Percentiles rank a stretch among this genome's conserved stretches.
These are phyloP conservation scores for Steinernema carpocapsae DNA, from an alignment of 2,888 invertebrate species.

Conservation along the genomic window DNA sequence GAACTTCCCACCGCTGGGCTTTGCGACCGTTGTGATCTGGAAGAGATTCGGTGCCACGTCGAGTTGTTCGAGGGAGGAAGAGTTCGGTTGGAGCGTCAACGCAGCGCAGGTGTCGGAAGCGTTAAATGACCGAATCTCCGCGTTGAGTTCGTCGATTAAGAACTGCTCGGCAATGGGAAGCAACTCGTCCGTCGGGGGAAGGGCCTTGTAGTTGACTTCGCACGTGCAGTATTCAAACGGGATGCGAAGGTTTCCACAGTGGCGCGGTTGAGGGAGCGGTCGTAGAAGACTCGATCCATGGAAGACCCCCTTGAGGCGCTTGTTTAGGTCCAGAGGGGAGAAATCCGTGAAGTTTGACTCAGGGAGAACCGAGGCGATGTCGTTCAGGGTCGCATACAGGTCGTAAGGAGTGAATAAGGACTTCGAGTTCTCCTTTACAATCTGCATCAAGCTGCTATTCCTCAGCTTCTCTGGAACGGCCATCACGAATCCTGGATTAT, in stretches of 20 bases:
- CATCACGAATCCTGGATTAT: constrained; percentile 54
- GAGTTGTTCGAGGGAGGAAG: background rate
- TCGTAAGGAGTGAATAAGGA: constrained; percentile 52
- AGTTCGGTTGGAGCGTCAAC: background rate
- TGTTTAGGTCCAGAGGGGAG: constrained; percentile 33
- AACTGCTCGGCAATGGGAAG: background rate
- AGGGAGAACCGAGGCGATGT: constrained; percentile 48
- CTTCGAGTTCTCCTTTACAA: constrained; percentile 45
- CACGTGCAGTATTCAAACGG: constrained; percentile 53
- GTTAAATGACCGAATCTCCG: background rate
- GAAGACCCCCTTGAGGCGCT: constrained; percentile 34
- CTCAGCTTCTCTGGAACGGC: constrained; percentile 49
- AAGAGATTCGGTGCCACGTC: background rate
- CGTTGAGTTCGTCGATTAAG: background rate
- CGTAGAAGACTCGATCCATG: constrained; percentile 49
- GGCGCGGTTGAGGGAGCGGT: constrained; percentile 43
- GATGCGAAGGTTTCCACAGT: constrained; percentile 47
- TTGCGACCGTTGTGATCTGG: background rate
- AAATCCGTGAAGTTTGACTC: constrained; percentile 38
- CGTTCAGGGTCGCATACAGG: constrained; percentile 50
- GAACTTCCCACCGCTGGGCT: constrained; percentile 5
- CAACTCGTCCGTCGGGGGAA: background rate
- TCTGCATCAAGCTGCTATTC: constrained; percentile 40
- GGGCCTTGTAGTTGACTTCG: constrained; percentile 37
- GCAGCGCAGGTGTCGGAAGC: constrained; percentile 3